Base-by-base conservation (phyloP, 2,888 invertebrate genomes). In the Xanthorhoe designata region DNA sequence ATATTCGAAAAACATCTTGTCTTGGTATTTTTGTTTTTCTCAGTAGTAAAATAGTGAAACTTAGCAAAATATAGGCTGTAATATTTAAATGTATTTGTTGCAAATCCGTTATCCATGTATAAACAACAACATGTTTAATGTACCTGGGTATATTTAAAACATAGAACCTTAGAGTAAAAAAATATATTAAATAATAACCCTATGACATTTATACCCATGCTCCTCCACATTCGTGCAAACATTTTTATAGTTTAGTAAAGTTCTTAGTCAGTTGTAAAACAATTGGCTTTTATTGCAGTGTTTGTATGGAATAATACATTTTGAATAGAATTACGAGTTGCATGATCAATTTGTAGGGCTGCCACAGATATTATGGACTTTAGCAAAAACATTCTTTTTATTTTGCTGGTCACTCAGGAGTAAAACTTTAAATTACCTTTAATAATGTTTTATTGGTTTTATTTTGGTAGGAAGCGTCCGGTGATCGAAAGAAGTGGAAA, bases 161-260 rank as follows among this genome's bases (percentile, higher is more conserved):
- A n/a, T n/a, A n/a, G n/a, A n/a, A n/a, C n/a, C n/a, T n/a, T n/a
- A n/a, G n/a, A n/a, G n/a, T n/a, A n/a, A n/a, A 24, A 24, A 24
- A 32, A 32, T 32, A 32, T 24, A 24, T 24, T 24, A n/a, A n/a
- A n/a, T n/a, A n/a, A 24, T 5, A 24, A 24, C 24, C 24, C 24
- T 24, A n/a, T n/a, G n/a, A n/a, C n/a, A n/a, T n/a, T n/a, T n/a
- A 24, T 24, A 24, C 24, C 35, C 35, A 8, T 6, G 47, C 47
- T 47, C 17, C 47, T 17, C 47, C 15, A 47, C 57, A 58, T 47
- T 57, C 62, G 64, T 62, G 63, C 59, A 67, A 70, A 69, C 65
- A 68, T 70, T 66, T 70, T 73, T 70, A 68, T 59, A 61, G 69
- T 68, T 59, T 61, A 18, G 52, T 56, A 61, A n/a, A 58, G 62